phyloP scores from a whole-genome alignment of 1,140 invertebrate species.

The Stegodyphus mimosarum region DNA sequence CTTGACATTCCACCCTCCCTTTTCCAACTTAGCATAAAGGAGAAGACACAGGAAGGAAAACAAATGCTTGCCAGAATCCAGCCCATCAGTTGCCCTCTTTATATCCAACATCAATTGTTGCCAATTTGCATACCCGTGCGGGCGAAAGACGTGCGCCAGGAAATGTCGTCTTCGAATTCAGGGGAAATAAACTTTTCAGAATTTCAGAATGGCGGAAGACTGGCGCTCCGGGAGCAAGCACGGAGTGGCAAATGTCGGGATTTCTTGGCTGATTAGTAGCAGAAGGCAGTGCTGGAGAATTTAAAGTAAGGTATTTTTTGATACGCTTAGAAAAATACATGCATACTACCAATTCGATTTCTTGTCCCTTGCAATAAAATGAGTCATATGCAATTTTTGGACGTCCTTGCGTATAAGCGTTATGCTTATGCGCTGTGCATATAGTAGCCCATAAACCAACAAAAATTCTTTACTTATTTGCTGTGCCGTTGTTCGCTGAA shows the following conservation, averaged over 20 bases:
- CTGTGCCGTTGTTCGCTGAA: too few relatives aligned
- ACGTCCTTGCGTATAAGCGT: too few relatives aligned
- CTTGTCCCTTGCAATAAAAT: too few relatives aligned
- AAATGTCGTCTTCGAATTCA: slow-evolving; percentile 12
- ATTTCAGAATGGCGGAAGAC: slow-evolving; percentile 19
- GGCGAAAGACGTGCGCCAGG: background rate
- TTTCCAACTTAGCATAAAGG: background rate
- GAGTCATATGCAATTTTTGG: too few relatives aligned
- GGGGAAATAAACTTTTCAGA: slow-evolving; percentile 9
- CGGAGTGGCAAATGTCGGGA: background rate
- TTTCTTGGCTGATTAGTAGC: background rate
- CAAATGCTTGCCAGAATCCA: background rate
- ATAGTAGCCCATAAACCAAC: too few relatives aligned
- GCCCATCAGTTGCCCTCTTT: background rate
- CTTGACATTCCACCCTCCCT: too few relatives aligned
- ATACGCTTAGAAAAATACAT: too few relatives aligned
- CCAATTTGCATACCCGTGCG: background rate
- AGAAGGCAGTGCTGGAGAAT: too few relatives aligned
- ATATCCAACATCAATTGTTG: slow-evolving; percentile 13
- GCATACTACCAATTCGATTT: too few relatives aligned
- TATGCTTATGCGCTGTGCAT: too few relatives aligned
- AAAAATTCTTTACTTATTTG: too few relatives aligned
- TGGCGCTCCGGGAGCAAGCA: background rate
- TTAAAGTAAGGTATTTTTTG: too few relatives aligned
- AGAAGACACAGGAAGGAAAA: background rate